Evolutionary conservation across 2,888 invertebrate genomes (phyloP), one percentile per base, ranked within the genome.

Genomic region (Melieria crassipennis): DNA sequence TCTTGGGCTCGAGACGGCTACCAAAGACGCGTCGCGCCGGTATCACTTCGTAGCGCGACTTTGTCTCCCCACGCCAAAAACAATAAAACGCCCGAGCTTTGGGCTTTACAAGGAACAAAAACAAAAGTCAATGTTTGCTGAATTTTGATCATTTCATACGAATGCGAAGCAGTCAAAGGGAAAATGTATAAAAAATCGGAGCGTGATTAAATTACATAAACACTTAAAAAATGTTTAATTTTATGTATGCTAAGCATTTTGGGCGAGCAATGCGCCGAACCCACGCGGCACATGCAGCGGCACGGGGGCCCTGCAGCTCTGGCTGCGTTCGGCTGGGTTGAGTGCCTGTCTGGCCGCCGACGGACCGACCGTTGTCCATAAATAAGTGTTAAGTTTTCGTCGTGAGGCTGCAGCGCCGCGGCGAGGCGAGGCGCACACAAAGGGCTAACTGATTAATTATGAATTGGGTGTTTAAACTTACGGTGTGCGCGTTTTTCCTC

Each of bases 171-270:
- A 6, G 47, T 64, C 48, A 30, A 11, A 45, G 48, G 67, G 10
- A 43, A 50, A 55, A n/a, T 4, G 30, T 46, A 9, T n/a, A 47
- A 65, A 50, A 63, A 69, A 62, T 47, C 62, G 42, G 58, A 72
- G 72, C 75, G 75, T 76, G 75, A 72, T 74, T 69, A 65, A 69
- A 74, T 73, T 73, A 70, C 74, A 73, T 74, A 74, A 75, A 73
- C 68, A 70, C 61, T 69, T 66, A 56, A 62, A 30, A 30, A 64
- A 52, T 65, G 60, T 72, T 73, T 58, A 71, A 74, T 75, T 73
- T 69, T 66, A 68, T 74, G 70, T 69, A 70, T 70, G 70, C 70
- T 57, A 52, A 62, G 65, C 68, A 63, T 69, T 70, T 61, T 46
- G 52, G 50, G 60, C 58, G 57, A 10, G 45, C 56, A 57, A 30